These are phyloP conservation scores for Epinotia nisella DNA, from an alignment of 2,888 invertebrate genomes.

Conservation along the genomic window DNA sequence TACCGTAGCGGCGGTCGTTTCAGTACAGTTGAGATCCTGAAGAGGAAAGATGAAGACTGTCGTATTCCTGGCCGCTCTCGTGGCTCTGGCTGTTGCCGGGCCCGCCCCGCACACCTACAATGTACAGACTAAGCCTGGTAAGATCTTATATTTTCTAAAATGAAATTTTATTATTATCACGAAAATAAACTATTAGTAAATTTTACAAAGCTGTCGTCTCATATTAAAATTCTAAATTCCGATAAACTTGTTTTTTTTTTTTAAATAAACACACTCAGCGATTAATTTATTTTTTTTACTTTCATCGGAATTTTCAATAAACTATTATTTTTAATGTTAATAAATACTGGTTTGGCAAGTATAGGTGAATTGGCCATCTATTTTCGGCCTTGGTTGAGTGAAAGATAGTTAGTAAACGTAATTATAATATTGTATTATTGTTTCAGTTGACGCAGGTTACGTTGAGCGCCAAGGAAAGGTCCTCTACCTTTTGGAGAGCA, in stretches of 20 bases:
- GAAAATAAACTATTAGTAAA: too few species aligned
- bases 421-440: slow-evolving; percentile 6
- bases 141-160: slow-evolving; percentile 38
- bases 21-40: slow-evolving; percentile 67
- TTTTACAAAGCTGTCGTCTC: too few species aligned
- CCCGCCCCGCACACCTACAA: slow-evolving; percentile 54
- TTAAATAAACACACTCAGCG: too few species aligned
- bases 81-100: slow-evolving; percentile 69
- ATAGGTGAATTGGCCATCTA: not conserved
- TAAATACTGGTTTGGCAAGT: too few species aligned
- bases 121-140: slow-evolving; percentile 59
- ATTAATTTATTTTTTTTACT: too few species aligned
- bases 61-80: slow-evolving; percentile 70
- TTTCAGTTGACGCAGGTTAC: slow-evolving; percentile 51
- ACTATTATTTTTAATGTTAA: too few species aligned
- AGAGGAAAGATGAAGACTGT: slow-evolving; percentile 78
- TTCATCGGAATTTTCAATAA: too few species aligned
- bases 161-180: not conserved
- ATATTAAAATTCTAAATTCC: too few species aligned
- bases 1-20: not conserved
- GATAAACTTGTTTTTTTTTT: too few species aligned
- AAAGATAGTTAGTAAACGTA: not conserved
- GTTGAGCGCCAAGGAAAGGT: slow-evolving; percentile 44
- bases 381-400: not conserved
- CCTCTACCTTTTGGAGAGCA: slow-evolving; percentile 43